Base-by-base conservation (phyloP, 2,113 vertebrate genomes). In the Lasiurus borealis region DNA sequence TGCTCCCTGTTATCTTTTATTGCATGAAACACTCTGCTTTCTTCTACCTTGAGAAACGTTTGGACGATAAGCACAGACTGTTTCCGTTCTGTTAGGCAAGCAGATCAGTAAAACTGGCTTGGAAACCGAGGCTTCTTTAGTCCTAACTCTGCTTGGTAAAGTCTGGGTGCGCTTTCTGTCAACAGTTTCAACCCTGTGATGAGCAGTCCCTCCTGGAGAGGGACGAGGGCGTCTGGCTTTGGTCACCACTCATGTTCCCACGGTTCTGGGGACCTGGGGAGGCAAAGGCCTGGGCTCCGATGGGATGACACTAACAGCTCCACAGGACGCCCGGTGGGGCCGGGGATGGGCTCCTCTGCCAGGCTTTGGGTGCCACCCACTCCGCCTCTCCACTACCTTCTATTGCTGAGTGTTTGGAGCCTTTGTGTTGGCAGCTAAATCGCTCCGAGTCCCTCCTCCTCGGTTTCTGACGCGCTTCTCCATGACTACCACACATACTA, bases 381-480 rank as follows among this genome's bases (percentile, higher is more conserved):
- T 0, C 48, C 1, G 1, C 50, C 54, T 48, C 46, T 77, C 93
- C 15, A 23, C n/a, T 40, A n/a, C 52, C 40, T 62, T 52, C 25
- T 7, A 48, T 16, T 29, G 34, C 34, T 44, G 9, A 21, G 64
- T 40, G 40, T 25, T 81, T 19, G 10, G n/a, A 91, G 89, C 93
- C 68, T 62, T 77, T 81, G n/a, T 90, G 88, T 6, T 71, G 85
- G 94, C 88, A 97, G 85, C 68, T 44, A 9, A 27, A 13, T 2
- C 12, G 23, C 76, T 92, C 68, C 29, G 72, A 73, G 81, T n/a
- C 82, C 69, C 88, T 76, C 95, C 88, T 84, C 93, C 92, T 76
- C 2, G 10, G 66, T 81, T 85, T 36, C 73, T 88, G 85, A 92
- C 5, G 40, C 0, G 1, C 73, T 76, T 96, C 91, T 86, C 88